These are phyloP conservation scores for Alca torda DNA, from an alignment of 2,797 vertebrate genomes.

Conservation along the genomic window DNA sequence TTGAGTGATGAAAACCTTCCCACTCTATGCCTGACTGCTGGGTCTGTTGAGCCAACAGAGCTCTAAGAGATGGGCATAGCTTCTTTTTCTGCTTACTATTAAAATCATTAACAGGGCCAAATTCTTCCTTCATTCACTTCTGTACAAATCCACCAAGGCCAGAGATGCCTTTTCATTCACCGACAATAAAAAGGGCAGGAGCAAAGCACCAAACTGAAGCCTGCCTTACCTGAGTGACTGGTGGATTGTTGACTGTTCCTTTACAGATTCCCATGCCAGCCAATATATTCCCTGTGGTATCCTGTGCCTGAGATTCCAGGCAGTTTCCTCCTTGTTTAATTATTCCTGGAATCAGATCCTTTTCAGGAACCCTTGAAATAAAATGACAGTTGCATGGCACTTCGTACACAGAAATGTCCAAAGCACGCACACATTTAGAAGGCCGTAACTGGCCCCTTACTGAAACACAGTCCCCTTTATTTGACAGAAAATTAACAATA, in stretches of 20 bases:
- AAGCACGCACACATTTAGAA: background rate
- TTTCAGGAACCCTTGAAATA: constrained; percentile 88
- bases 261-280: constrained; percentile 84
- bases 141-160: background rate
- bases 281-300: constrained; percentile 77
- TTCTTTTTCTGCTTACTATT: background rate
- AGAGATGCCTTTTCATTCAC: background rate
- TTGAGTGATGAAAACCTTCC: background rate
- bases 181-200: background rate
- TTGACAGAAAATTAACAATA: background rate
- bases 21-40: background rate
- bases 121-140: background rate
- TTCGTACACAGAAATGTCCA: background rate
- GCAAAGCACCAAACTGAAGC: background rate
- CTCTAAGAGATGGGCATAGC: background rate
- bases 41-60: background rate
- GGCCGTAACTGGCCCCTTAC: background rate
- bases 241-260: constrained; percentile 80
- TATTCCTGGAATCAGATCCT: constrained; percentile 87
- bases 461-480: background rate
- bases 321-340: constrained; percentile 89
- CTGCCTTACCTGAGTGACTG: constrained; percentile 85
- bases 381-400: background rate
- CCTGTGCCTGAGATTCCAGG: constrained; percentile 86
- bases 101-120: background rate